phyloP scores from a whole-genome alignment of 2,797 vertebrate genomes.

The Sebastes iracundus region DNA sequence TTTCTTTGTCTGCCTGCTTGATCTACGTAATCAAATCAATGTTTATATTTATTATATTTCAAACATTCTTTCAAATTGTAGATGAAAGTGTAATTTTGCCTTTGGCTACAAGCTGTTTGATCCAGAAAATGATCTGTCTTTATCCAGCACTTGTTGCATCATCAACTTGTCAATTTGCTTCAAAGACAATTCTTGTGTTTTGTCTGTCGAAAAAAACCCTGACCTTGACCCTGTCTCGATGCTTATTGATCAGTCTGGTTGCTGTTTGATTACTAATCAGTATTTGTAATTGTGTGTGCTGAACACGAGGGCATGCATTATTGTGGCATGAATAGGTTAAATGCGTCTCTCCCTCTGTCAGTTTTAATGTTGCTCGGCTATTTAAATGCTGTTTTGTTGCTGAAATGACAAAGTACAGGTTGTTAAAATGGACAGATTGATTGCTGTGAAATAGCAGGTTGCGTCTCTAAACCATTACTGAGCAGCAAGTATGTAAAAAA shows the following conservation, averaged over 20 bases:
- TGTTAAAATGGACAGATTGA: conserved; percentile 9
- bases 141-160: not conserved
- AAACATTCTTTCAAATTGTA: not conserved
- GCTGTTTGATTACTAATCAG: conserved; percentile 35
- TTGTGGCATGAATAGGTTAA: not conserved
- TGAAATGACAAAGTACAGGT: not conserved
- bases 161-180: not conserved
- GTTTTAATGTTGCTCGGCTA: not conserved
- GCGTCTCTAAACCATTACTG: not conserved
- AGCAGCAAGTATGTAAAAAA: not conserved
- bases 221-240: conserved; percentile 37
- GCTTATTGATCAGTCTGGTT: conserved; percentile 51
- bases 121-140: conserved; percentile 8
- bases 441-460: conserved; percentile 9
- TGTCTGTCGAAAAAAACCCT: not conserved
- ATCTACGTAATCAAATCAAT: not conserved
- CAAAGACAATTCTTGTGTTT: not conserved
- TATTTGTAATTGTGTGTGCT: conserved; percentile 5
- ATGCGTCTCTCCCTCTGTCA: conserved; percentile 1
- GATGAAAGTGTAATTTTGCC: conserved; percentile 4
- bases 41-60: not conserved
- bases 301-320: not conserved
- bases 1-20: not conserved
- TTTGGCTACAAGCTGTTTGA: not conserved
- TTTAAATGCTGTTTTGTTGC: conserved; percentile 4